Percentiles rank a stretch among this genome's conserved stretches.
Evolutionary conservation across 2,797 vertebrate genomes (phyloP).

Genomic region (Nyctibius grandis): DNA sequence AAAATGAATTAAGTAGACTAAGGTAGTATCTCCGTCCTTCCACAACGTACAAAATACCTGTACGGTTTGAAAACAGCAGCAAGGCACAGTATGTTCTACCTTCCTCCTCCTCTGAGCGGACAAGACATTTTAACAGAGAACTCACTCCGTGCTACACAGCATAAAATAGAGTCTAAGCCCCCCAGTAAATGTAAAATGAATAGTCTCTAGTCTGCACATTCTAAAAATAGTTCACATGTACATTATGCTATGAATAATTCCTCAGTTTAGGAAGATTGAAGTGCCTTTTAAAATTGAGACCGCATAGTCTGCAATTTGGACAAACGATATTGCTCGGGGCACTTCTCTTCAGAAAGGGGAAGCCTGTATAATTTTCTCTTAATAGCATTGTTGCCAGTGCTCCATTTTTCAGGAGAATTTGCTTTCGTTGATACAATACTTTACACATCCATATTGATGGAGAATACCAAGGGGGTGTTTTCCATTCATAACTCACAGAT

Average conservation of each 20-base stretch:
- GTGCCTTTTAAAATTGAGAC: neutral
- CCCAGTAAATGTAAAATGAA: slow-evolving; percentile 15
- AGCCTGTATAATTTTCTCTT: neutral
- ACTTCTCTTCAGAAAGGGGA: neutral
- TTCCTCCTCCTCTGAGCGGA: neutral
- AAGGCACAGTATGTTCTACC: neutral
- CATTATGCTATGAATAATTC: slow-evolving; percentile 47
- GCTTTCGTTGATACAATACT: neutral
- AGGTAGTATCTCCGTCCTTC: neutral
- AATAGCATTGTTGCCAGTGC: neutral
- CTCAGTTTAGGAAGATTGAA: neutral
- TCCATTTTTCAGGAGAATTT: neutral
- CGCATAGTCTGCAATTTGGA: neutral
- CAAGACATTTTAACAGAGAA: neutral
- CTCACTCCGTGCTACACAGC: neutral
- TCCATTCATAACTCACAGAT: neutral
- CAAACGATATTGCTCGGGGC: neutral
- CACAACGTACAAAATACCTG: neutral
- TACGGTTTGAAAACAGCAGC: neutral
- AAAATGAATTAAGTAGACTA: neutral
- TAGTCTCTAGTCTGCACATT: neutral
- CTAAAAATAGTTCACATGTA: slow-evolving; percentile 26
- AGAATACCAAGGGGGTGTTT: neutral
- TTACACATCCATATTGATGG: neutral
- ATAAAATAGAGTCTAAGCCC: neutral